Conservation (phyloP, 2,113 vertebrate genomes). For the Emberiza fucata region DNA sequence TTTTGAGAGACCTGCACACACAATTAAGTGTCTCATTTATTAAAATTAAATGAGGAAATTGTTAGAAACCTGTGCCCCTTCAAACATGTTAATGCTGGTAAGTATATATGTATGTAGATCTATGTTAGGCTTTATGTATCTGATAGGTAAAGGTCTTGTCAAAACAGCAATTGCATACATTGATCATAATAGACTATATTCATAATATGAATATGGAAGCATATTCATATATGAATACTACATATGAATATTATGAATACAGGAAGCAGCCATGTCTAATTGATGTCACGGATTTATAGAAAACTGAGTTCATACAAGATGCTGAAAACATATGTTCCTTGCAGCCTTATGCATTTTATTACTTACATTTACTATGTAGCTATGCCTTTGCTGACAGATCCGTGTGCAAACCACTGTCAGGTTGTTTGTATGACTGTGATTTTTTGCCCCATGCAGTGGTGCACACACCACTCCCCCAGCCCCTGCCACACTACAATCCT, state of each 20-base stretch:
- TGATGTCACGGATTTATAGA: background rate
- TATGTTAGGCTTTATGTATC: background rate
- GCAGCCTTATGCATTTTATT: background rate
- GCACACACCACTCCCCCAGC: background rate
- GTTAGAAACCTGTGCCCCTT: background rate
- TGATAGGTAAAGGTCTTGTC: background rate
- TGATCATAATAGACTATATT: background rate
- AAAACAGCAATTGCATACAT: background rate
- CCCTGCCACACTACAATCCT: accelerated
- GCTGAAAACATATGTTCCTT: background rate
- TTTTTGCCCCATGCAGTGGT: background rate
- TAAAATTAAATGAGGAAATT: background rate
- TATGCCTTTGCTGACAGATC: background rate
- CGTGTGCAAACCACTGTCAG: background rate
- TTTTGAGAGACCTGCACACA: background rate
- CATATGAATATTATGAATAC: background rate
- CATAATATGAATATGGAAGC: background rate
- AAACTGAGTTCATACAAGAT: background rate
- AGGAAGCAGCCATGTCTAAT: background rate
- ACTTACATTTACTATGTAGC: background rate
- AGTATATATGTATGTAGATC: background rate
- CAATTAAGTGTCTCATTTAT: background rate
- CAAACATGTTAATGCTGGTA: background rate
- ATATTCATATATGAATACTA: background rate
- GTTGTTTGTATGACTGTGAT: background rate